A percentile compares a stretch with the other conserved stretches of the same genome.
Conservation (phyloP, 2,113 vertebrate species). For the Pan troglodytes region DNA sequence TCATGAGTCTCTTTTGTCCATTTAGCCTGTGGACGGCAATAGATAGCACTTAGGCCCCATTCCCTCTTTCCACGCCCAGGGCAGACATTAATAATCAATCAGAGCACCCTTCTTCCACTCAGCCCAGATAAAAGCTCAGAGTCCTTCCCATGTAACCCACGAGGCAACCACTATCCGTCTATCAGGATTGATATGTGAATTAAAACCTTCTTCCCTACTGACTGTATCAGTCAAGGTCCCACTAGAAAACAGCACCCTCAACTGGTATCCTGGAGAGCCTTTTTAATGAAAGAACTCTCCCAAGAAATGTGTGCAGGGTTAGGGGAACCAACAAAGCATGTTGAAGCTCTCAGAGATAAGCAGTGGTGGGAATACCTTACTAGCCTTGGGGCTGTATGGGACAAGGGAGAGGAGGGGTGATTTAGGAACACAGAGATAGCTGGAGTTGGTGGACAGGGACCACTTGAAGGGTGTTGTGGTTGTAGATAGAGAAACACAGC, state of each 20-base stretch:
- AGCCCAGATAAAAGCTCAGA: background rate
- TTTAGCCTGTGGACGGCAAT: background rate
- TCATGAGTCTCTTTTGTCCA: background rate
- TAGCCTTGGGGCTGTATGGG: background rate
- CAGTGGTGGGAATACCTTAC: background rate
- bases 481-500: background rate
- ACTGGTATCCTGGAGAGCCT: background rate
- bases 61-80: no score
- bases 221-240: no score
- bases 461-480: background rate
- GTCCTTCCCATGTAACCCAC: background rate
- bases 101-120: background rate
- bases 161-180: background rate
- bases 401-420: background rate
- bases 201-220: background rate
- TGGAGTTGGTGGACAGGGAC: no score
- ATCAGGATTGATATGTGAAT: background rate
- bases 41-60: background rate
- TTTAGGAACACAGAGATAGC: background rate
- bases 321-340: background rate
- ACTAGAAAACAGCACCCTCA: background rate
- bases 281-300: background rate
- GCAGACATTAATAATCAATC: conserved; percentile 34
- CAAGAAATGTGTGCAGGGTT: background rate
- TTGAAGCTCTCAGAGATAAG: background rate